phyloP scores from a whole-genome alignment of 1,140 invertebrate species.

The Atta texana region DNA sequence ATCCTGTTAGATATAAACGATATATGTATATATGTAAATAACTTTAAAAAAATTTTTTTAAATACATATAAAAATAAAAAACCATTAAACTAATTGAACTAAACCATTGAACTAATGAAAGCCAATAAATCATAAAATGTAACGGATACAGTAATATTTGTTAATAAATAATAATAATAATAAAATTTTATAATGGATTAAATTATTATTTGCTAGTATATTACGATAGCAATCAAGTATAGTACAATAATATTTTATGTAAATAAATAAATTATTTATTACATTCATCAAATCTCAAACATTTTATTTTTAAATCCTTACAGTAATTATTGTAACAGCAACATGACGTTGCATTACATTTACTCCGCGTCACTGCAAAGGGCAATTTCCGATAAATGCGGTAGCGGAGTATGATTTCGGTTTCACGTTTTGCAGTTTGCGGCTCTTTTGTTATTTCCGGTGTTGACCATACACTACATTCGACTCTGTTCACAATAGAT shows the following conservation, averaged over 20 bases:
- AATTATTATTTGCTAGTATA: background rate
- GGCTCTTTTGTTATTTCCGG: slow-evolving; percentile 66
- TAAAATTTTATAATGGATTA: background rate
- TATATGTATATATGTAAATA: background rate
- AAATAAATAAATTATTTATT: background rate
- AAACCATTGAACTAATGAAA: background rate
- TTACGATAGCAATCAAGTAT: background rate
- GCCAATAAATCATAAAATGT: background rate
- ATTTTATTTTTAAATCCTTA: background rate
- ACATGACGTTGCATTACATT: slow-evolving; percentile 9
- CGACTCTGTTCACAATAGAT: slow-evolving; percentile 4
- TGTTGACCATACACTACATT: background rate
- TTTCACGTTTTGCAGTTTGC: slow-evolving; percentile 57
- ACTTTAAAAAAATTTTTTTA: slow-evolving; percentile 12
- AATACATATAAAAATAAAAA: background rate
- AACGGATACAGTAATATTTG: background rate
- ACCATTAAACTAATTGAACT: too few relatives aligned
- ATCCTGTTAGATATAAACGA: background rate
- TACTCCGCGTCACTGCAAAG: slow-evolving; percentile 4
- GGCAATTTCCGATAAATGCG: slow-evolving; percentile 57
- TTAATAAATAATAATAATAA: background rate
- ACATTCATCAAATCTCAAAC: background rate
- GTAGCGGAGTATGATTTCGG: slow-evolving; percentile 41
- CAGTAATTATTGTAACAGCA: slow-evolving; percentile 30
- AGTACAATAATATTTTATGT: slow-evolving; percentile 1